Base-by-base conservation (phyloP, 64 coral and sea anemone species). In the Cladopsammia gracilis region DNA sequence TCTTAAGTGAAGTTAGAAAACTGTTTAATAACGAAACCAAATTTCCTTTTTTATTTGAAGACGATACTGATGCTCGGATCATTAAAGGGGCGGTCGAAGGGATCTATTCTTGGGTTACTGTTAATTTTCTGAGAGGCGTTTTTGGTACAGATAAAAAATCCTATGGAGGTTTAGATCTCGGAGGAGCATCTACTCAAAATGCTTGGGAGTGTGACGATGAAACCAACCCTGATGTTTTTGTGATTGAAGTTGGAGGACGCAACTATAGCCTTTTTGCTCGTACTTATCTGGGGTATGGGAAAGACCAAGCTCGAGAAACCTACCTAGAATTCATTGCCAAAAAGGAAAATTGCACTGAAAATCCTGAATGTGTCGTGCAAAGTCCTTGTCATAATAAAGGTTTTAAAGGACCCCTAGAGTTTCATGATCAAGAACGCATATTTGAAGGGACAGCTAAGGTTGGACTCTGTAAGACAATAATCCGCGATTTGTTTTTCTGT, bases 371-470 rank as follows among this genome's bases (percentile, higher is more conserved):
- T 66, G 59, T 70, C 45, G 50, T 90, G 1, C 25, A 67, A 51
- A 90, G 77, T 56, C 88, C 88, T 7, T 90, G 88, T 23, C 77
- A 90, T 45, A 90, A 90, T 25, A 65, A 78, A 16, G 77, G 77
- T 7, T 79, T 90, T 15, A 81, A 79, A 10, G 78, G 45, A 25
- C 25, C 58, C 4, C 74, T 90, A 16, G 45, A 19, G 6, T 76
- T 80, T 58, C 12, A 80, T 19, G 58, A 48, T 47, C n/a, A 78
- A 46, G 75, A 79, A n/a, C 51, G 65, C 46, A 10, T 79, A 7
- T 61, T 90, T 16, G 15, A 64, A 62, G 88, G 88, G 16, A 65
- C 18, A 43, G 77, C 64, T 24, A 10, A 14, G 43, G 61, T 26
- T 34, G 46, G 15, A 12, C 15, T 61, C 7, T 90, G 88, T 64